Percentiles rank a stretch among this genome's conserved stretches.
These are phyloP conservation scores for Lasioglossum albipes DNA, from an alignment of 1,140 invertebrate species.

Conservation along the genomic window DNA sequence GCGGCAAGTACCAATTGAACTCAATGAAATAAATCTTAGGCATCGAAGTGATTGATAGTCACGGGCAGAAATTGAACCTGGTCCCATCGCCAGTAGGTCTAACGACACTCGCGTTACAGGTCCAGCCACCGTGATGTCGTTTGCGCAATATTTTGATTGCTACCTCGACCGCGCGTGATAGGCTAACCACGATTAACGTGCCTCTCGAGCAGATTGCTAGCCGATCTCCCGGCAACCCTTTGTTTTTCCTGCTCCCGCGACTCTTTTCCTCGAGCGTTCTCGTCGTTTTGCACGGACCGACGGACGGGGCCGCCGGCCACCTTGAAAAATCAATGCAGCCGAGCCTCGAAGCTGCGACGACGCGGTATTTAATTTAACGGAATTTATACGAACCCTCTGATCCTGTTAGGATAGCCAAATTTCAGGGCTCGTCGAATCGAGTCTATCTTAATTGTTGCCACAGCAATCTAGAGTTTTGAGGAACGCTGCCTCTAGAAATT, in stretches of 20 bases:
- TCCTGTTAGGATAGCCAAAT: neutral
- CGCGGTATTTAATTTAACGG: neutral
- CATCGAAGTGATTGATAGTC: neutral
- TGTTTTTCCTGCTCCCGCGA: constrained; percentile 13
- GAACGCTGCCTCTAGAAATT: neutral
- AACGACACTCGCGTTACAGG: constrained; percentile 46
- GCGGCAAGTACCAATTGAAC: neutral
- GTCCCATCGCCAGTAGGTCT: neutral
- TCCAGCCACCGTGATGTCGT: constrained; percentile 47
- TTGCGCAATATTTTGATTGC: constrained; percentile 61
- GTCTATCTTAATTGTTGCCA: neutral
- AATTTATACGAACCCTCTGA: neutral
- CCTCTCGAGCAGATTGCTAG: constrained; percentile 24
- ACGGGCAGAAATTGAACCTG: neutral
- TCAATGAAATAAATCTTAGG: neutral
- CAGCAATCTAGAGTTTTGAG: neutral
- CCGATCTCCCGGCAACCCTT: neutral
- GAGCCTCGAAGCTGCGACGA: neutral
- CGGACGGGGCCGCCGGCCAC: neutral
- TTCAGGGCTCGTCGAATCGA: neutral
- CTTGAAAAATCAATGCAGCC: neutral
- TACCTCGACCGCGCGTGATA: constrained; percentile 52
- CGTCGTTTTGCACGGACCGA: neutral
- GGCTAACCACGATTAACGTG: constrained; percentile 52
- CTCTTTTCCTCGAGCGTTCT: neutral